phyloP scores from a whole-genome alignment of 2,797 vertebrate species.

The Chelon auratus region DNA sequence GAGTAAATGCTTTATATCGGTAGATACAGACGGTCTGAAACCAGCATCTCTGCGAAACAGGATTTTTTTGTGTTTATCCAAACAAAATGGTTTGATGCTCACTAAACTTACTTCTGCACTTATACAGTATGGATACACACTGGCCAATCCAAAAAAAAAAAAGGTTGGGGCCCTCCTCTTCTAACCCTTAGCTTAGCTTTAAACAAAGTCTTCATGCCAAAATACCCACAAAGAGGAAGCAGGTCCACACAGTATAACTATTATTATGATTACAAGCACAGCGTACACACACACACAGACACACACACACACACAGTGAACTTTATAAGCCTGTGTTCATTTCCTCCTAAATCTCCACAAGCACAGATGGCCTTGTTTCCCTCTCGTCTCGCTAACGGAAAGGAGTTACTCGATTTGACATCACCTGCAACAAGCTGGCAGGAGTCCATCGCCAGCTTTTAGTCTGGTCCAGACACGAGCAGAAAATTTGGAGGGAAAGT shows the following conservation, averaged over 20 bases:
- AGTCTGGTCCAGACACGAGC: conserved; percentile 20
- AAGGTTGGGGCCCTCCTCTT: too few relatives aligned
- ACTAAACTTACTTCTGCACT: too few relatives aligned
- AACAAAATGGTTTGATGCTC: too few relatives aligned
- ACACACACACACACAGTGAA: conserved; percentile 31
- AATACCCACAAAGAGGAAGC: background rate
- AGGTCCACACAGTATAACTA: background rate
- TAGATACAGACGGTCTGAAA: too few relatives aligned
- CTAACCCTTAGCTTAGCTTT: background rate
- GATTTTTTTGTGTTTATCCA: too few relatives aligned
- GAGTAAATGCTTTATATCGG: too few relatives aligned
- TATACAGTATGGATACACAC: too few relatives aligned
- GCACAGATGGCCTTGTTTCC: conserved; percentile 58
- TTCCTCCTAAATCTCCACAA: conserved; percentile 43
- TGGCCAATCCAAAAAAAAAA: too few relatives aligned
- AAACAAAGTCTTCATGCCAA: background rate
- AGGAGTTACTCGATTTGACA: conserved; percentile 58
- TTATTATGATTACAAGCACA: background rate
- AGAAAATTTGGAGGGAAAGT: background rate
- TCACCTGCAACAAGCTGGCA: conserved; percentile 52
- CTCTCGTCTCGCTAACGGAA: conserved; percentile 32
- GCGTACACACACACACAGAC: background rate
- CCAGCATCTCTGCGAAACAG: too few relatives aligned
- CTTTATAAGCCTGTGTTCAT: conserved; percentile 39
- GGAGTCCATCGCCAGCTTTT: conserved; percentile 21